Evolutionary conservation across 2,888 invertebrate genomes (phyloP).

Genomic region (Sceliomorpha sp.): DNA sequence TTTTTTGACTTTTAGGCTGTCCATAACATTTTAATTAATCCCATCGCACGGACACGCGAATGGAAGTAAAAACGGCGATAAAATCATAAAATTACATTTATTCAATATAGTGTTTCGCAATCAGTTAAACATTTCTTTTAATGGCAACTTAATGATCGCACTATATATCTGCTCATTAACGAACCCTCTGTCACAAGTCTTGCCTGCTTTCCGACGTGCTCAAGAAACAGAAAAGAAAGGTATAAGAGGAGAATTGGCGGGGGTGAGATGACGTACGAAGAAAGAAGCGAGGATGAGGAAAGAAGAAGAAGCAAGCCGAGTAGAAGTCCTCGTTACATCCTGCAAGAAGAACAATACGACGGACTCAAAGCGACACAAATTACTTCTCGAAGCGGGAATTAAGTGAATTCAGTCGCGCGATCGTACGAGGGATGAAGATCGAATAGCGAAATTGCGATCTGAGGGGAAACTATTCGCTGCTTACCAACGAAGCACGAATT

Average conservation of each 20-base stretch:
- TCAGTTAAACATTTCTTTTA: conserved; percentile 11
- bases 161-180: conserved; percentile 71
- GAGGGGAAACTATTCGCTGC: conserved; percentile 30
- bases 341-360: conserved; percentile 59
- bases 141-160: conserved; percentile 65
- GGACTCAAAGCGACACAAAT: conserved; percentile 70
- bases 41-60: no score
- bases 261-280: conserved; percentile 53
- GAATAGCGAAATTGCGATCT: conserved; percentile 49
- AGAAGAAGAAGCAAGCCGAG: conserved; percentile 40
- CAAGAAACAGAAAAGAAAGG: conserved; percentile 54
- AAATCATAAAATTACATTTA: no score
- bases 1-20: no score
- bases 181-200: conserved; percentile 69
- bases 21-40: no score
- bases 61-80: no score
- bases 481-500: conserved; percentile 31
- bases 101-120: no score
- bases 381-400: conserved; percentile 69
- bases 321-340: conserved; percentile 60
- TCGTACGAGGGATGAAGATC: conserved; percentile 55
- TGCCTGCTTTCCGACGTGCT: conserved; percentile 61
- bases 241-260: conserved; percentile 43
- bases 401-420: conserved; percentile 61
- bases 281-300: conserved; percentile 56